phyloP scores from a whole-genome alignment of 1,140 invertebrate genomes.

The Microplitis demolitor region DNA sequence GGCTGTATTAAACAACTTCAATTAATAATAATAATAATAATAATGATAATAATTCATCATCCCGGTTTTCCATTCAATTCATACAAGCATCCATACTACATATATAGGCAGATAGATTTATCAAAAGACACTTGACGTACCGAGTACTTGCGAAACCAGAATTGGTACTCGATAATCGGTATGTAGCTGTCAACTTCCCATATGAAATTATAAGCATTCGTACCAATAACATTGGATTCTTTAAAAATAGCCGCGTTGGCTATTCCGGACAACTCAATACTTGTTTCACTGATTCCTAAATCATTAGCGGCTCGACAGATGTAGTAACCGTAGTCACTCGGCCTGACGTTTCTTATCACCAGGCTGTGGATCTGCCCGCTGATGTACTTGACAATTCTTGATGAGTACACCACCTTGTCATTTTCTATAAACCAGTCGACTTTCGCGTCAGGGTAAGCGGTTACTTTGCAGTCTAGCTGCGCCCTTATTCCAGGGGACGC shows the following conservation, averaged over 20 bases:
- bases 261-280: conserved; percentile 66
- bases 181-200: conserved; percentile 80
- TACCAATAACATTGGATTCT: conserved; percentile 53
- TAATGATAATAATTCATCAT: neutral
- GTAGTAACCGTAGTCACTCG: conserved; percentile 77
- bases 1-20: conserved; percentile 3
- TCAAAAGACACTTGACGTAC: conserved; percentile 29
- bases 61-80: neutral
- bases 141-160: conserved; percentile 66
- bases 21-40: neutral
- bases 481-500: conserved; percentile 70
- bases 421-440: conserved; percentile 62
- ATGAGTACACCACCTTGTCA: conserved; percentile 62
- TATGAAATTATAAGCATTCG: conserved; percentile 68
- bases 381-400: conserved; percentile 65
- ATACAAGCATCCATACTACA: too few relatives aligned
- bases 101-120: too few relatives aligned
- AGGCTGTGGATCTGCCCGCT: conserved; percentile 68
- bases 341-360: conserved; percentile 71
- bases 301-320: conserved; percentile 77
- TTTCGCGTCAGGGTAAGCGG: conserved; percentile 69
- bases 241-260: conserved; percentile 69
- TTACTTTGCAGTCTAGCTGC: conserved; percentile 71
- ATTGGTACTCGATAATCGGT: conserved; percentile 73
- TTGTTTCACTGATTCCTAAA: conserved; percentile 64